Evolutionary conservation across 1,140 invertebrate species (phyloP).

Genomic region (Antheraea mylitta): DNA sequence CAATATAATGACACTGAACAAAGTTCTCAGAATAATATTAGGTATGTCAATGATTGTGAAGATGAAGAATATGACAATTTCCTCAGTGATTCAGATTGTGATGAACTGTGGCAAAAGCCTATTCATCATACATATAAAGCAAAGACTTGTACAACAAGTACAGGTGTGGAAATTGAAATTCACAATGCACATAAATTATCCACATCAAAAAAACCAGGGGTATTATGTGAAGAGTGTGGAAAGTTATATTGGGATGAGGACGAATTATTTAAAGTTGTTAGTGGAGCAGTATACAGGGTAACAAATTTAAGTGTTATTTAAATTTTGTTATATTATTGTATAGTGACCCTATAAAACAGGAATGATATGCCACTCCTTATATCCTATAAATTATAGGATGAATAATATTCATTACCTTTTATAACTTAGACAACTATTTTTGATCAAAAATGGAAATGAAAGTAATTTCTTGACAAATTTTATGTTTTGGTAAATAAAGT

Average conservation of each 20-base stretch:
- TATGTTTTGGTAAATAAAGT: neutral
- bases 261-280: conserved; percentile 32
- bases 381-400: no score
- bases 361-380: neutral
- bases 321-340: neutral
- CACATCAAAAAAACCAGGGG: conserved; percentile 38
- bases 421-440: neutral
- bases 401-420: no score
- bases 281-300: conserved; percentile 17
- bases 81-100: conserved; percentile 67
- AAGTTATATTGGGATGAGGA: conserved; percentile 65
- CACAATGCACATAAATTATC: conserved; percentile 41
- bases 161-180: conserved; percentile 50
- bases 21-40: conserved; percentile 23
- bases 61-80: conserved; percentile 54
- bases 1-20: conserved; percentile 11
- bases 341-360: neutral
- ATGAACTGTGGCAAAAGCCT: conserved; percentile 35
- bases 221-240: conserved; percentile 64
- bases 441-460: neutral
- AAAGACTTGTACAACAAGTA: conserved; percentile 45
- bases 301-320: conserved; percentile 5
- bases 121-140: conserved; percentile 15
- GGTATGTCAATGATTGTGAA: conserved; percentile 34
- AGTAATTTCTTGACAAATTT: neutral